Conservation (phyloP, 1,140 invertebrate genomes). For the Listronotus oregonensis region DNA sequence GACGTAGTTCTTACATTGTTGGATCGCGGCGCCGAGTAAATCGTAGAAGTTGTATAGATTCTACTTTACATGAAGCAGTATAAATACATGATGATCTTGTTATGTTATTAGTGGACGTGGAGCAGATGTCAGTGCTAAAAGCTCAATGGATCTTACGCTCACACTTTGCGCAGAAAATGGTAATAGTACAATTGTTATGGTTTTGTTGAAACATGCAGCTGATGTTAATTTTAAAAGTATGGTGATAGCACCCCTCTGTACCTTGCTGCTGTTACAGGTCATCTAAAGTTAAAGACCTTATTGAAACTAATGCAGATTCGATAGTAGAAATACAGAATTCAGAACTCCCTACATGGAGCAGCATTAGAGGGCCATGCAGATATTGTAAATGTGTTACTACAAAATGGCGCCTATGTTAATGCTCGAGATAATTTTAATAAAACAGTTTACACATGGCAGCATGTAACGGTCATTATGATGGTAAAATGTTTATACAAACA, state of each 20-base stretch:
- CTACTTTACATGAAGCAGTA: constrained; percentile 6
- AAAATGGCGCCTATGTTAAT: background rate
- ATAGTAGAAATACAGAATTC: background rate
- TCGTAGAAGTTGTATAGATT: background rate
- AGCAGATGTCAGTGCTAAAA: background rate
- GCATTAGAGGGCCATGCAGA: background rate
- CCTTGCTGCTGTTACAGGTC: background rate
- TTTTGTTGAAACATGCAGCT: background rate
- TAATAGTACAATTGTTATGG: background rate
- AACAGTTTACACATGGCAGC: constrained; percentile 5
- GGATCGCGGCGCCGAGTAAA: background rate
- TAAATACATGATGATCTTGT: background rate
- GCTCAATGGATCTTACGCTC: constrained; percentile 3
- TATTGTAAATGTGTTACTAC: background rate
- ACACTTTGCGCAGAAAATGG: constrained; percentile 1
- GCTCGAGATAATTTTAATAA: background rate
- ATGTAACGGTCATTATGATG: background rate
- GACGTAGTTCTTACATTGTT: background rate
- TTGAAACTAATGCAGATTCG: background rate
- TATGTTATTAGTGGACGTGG: background rate
- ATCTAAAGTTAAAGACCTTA: background rate
- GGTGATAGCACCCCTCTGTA: background rate
- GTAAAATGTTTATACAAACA: background rate
- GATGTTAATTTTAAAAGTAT: constrained; percentile 2
- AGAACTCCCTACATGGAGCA: background rate